Conservation (phyloP, 2,888 invertebrate genomes). For the Dicycla oo region DNA sequence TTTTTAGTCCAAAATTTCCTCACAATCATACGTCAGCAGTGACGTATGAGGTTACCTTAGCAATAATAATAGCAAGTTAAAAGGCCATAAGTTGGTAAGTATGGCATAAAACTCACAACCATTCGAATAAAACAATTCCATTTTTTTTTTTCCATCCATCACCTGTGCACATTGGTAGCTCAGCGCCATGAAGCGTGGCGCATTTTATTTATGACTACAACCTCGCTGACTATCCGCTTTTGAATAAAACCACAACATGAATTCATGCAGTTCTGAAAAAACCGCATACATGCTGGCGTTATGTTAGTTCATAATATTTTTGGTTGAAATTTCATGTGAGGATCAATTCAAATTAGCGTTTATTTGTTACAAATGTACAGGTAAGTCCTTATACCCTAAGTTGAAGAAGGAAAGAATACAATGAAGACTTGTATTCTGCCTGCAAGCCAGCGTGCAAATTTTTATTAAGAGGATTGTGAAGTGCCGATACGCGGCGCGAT, state of each 20-base stretch:
- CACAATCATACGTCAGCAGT: too few species aligned
- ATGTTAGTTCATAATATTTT: not conserved
- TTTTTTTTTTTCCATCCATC: conserved; percentile 9
- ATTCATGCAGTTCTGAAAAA: conserved; percentile 2
- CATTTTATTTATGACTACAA: conserved; percentile 33
- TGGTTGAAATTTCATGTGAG: not conserved
- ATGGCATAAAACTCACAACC: not conserved
- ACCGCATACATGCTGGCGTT: not conserved
- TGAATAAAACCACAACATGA: conserved; percentile 32
- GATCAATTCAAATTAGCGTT: not conserved
- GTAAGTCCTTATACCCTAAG: too few species aligned
- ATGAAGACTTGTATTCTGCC: too few species aligned
- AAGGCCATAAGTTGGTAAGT: too few species aligned
- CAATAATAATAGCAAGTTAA: too few species aligned
- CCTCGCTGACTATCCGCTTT: conserved; percentile 20
- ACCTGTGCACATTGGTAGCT: conserved; percentile 14
- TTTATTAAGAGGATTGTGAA: too few species aligned
- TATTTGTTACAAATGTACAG: too few species aligned
- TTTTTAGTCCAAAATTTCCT: too few species aligned
- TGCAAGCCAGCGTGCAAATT: too few species aligned
- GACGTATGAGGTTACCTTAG: too few species aligned
- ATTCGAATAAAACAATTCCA: not conserved
- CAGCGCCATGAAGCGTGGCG: not conserved
- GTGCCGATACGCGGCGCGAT: too few species aligned
- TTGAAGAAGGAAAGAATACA: too few species aligned